Evolutionary conservation across 2,113 vertebrate genomes (phyloP), one percentile per base, ranked within the genome.

Genomic region (Psammodynastes pulverulentus): DNA sequence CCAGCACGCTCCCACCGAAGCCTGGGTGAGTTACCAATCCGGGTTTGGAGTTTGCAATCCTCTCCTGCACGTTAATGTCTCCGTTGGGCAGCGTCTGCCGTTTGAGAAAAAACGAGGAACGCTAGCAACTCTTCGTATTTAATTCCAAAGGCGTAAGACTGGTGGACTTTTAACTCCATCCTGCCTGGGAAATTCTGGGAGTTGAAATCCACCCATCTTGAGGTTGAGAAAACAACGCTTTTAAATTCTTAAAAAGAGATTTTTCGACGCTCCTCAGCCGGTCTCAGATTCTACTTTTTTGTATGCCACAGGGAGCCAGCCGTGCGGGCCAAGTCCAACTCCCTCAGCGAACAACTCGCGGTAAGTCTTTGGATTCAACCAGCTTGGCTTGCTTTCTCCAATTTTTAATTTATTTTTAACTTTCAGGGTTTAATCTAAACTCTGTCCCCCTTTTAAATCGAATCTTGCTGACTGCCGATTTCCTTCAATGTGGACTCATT

Each of bases 311-410:
- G 99, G 94, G 99, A 99, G 34, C 97, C 97, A 0, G 97, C 97
- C 52, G 97, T 98, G 29, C 97, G 98, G 48, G 94, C 97, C 88
- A 99, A 99, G 97, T 99, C 99, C 0, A 98, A 98, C 96, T 99
- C 99, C 3, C 97, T 99, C 91, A 98, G 97, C 91, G 99, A 99
- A 87, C 98, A 99, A 94, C 96, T 99, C 24, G 94, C 97, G n/a
- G 98, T 98, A 97, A 98, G 98, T 96, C 51, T 51, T 26, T 52
- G 4, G 13, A n/a, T 1, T 54, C 0, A 24, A 29, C 4, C 46
- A 49, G 67, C 2, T 34, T 9, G 39, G 0, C 10, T 48, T 49
- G 10, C 15, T 12, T 52, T 54, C 4, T 23, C 23, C 23, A 86
- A 13, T 7, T 86, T 86, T 49, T 86, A 3, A 12, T 51, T 84